Conservation (phyloP, 2,888 invertebrate species). For the Drosophila ochracea region DNA sequence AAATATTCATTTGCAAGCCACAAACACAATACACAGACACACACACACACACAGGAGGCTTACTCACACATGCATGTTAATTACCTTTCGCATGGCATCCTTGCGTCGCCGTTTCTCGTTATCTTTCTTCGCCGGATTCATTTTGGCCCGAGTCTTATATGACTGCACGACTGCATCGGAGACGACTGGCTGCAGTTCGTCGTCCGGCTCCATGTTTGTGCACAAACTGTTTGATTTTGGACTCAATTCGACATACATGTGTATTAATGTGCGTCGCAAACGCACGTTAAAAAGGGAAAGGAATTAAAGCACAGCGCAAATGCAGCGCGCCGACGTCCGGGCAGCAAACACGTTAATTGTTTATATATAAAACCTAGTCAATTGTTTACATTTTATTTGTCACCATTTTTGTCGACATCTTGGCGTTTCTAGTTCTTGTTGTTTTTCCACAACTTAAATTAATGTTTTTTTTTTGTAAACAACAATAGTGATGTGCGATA, state of each 20-base stretch:
- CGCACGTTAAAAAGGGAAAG: constrained; percentile 48
- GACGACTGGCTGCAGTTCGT: constrained; percentile 43
- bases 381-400: constrained; percentile 47
- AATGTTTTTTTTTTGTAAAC: constrained; percentile 62
- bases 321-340: constrained; percentile 7
- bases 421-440: constrained; percentile 34
- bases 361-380: not conserved
- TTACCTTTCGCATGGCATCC: constrained; percentile 84
- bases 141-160: constrained; percentile 83
- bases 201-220: constrained; percentile 60
- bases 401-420: constrained; percentile 13
- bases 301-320: constrained; percentile 35
- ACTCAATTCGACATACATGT: constrained; percentile 67
- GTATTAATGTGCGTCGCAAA: constrained; percentile 57
- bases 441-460: constrained; percentile 41
- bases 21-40: constrained; percentile 24
- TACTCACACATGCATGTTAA: constrained; percentile 43
- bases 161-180: constrained; percentile 71
- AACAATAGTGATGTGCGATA: constrained; percentile 57
- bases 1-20: constrained; percentile 26
- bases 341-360: constrained; percentile 6
- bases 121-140: constrained; percentile 83
- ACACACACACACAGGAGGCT: constrained; percentile 11
- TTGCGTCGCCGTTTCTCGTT: constrained; percentile 84
- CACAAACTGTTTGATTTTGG: constrained; percentile 49